Evolutionary conservation across 2,888 invertebrate species (phyloP), one percentile per base, ranked within the genome.

Genomic region (Chydorus sphaericus): DNA sequence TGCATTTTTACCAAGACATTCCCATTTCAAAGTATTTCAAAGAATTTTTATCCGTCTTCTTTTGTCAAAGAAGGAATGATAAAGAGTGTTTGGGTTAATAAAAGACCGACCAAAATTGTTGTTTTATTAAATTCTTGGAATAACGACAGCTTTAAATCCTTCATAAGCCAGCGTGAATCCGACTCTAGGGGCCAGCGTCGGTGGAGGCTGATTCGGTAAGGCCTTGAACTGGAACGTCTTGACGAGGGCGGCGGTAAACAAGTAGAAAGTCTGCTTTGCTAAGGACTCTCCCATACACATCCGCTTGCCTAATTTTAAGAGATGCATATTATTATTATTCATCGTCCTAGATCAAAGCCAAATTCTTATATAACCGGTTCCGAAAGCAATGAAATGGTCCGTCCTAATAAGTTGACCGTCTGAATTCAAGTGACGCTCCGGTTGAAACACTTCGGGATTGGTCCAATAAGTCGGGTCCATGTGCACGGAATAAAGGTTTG

Each of bases 401-500:
- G n/a, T n/a, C n/a, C n/a, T n/a, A n/a, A n/a, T n/a, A n/a, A n/a
- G n/a, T n/a, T n/a, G n/a, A n/a, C n/a, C 18, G 28, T 44, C 44
- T 44, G 57, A 37, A 48, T 61, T 59, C 18, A 65, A 44, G 57
- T 62, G 63, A 16, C 65, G 50, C 30, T 63, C 63, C 1, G 65
- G 65, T 3, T 62, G 55, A 56, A 65, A 65, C 8, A 49, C 49
- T 14, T 62, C 60, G 3, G 64, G 63, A 37, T 65, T 62, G 10
- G 49, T 54, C 62, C 62, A 64, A 44, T 61, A 58, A 10, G 56
- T 58, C 44, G 60, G 55, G 51, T 65, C 65, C 61, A 61, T 61
- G 20, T 63, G 59, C 3, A 63, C 61, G 5, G 62, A 61, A 20
- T 57, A 38, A n/a, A 61, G 58, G 49, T 61, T 64, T 1, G 61